phyloP scores from a whole-genome alignment of 2,797 vertebrate genomes.

The Arnoldichthys spilopterus region DNA sequence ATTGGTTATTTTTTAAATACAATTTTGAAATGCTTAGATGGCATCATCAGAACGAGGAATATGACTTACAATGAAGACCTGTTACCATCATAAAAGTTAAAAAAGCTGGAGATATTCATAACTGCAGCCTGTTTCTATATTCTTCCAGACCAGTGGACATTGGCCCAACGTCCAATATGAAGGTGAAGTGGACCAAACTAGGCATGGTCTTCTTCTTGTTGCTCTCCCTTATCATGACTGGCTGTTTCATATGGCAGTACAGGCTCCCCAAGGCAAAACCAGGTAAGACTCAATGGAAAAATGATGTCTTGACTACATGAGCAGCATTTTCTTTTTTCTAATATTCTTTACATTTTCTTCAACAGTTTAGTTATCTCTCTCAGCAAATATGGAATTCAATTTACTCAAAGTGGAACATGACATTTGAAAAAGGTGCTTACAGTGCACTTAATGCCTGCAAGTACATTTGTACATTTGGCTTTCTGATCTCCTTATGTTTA shows the following conservation, averaged over 20 bases:
- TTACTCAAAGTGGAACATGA: conserved; percentile 1
- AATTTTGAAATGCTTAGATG: not conserved
- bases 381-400: not conserved
- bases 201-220: conserved; percentile 81
- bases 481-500: conserved; percentile 59
- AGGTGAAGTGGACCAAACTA: conserved; percentile 80
- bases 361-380: not conserved
- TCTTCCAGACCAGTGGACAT: conserved; percentile 9
- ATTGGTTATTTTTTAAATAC: not conserved
- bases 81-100: not conserved
- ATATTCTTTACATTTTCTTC: not conserved
- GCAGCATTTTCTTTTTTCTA: too few relatives aligned
- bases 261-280: conserved; percentile 78
- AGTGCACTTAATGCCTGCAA: conserved; percentile 8
- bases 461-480: conserved; percentile 38
- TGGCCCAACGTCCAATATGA: conserved; percentile 63
- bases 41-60: not conserved
- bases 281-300: conserved; percentile 58
- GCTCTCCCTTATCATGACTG: conserved; percentile 83
- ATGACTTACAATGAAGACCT: not conserved
- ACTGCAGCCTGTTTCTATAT: conserved; percentile 5
- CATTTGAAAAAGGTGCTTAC: conserved; percentile 10
- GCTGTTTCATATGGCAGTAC: conserved; percentile 92
- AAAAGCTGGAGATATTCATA: not conserved
- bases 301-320: too few relatives aligned